Evolutionary conservation across 2,113 vertebrate species (phyloP), one percentile per base, ranked within the genome.

Genomic region (Cygnus atratus): DNA sequence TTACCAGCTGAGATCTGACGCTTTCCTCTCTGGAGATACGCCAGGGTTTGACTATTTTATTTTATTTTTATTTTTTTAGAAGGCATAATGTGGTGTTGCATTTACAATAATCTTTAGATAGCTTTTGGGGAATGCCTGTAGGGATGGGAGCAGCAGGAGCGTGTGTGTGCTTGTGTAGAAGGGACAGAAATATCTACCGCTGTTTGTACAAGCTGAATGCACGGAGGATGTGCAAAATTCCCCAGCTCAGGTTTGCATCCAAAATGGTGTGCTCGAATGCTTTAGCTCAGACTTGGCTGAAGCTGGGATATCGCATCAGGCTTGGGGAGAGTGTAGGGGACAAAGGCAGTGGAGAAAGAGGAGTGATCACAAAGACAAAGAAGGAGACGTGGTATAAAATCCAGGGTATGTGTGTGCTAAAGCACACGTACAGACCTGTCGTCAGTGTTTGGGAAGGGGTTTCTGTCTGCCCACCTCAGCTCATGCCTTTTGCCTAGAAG

Each of bases 1-100:
- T 98, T 98, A 96, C 97, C 93, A 97, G 95, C 96, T 96, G 95
- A 78, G 93, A 97, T 97, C 96, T 98, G 97, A 97, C 2, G 82
- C 93, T 94, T 95, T 95, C 74, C 94, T 92, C 94, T 96, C 92
- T 88, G 75, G 93, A 96, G 46, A 29, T 76, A 92, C 0, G 63
- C 95, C 70, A 58, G 93, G 41, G 19, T 52, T 95, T 90, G 89
- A 41, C 58, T 95, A 58, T 93, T 96, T 92, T 70, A 63, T 90
- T 95, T 91, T 79, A 72, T 94, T 92, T 74, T 81, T 79, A 70
- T 93, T 92, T 74, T 80, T 79, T 79, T 37, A 83, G 75, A 88
- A 90, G 66, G 37, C 75, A 46, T 73, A 80, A 93, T 3, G 6
- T 37, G 48, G 46, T 75, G 70, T 68, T 79, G 70, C 66, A 20